A percentile compares a stretch with the other conserved stretches of the same genome.
These are phyloP conservation scores for Balanococcus diminutus DNA, from an alignment of 2,888 invertebrate genomes.

Conservation along the genomic window DNA sequence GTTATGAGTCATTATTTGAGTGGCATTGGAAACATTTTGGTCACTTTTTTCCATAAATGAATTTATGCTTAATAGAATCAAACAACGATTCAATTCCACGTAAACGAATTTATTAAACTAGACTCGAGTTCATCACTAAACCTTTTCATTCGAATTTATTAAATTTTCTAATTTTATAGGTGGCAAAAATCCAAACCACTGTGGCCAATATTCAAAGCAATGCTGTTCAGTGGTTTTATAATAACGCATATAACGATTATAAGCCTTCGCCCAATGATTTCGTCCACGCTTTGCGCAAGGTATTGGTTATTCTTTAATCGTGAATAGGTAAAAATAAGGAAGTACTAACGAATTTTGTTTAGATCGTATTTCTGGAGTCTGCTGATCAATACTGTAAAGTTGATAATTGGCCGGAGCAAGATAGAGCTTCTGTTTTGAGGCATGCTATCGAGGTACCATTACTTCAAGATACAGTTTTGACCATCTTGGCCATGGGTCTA, in stretches of 20 bases:
- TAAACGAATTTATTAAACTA: too few species aligned
- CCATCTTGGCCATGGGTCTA: constrained; percentile 82
- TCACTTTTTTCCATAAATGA: too few species aligned
- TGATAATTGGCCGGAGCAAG: constrained; percentile 92
- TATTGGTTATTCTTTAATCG: constrained; percentile 59
- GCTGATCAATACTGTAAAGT: constrained; percentile 81
- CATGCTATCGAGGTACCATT: constrained; percentile 88
- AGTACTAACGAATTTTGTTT: neutral
- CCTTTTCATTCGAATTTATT: neutral
- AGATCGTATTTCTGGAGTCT: constrained; percentile 76
- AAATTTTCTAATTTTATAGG: constrained; percentile 55
- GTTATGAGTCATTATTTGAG: too few species aligned
- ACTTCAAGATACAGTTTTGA: constrained; percentile 80
- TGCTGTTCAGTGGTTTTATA: constrained; percentile 86
- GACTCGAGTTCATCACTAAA: too few species aligned
- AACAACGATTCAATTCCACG: too few species aligned
- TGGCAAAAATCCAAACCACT: constrained; percentile 62
- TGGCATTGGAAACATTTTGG: too few species aligned
- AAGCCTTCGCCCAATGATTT: constrained; percentile 75
- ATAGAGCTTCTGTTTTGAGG: constrained; percentile 77
- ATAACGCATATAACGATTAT: constrained; percentile 76
- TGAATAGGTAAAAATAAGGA: neutral
- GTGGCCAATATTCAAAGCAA: constrained; percentile 77
- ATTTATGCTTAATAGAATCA: too few species aligned
- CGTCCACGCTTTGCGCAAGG: constrained; percentile 78